phyloP scores from a whole-genome alignment of 2,888 invertebrate species.

The Nineta flava region DNA sequence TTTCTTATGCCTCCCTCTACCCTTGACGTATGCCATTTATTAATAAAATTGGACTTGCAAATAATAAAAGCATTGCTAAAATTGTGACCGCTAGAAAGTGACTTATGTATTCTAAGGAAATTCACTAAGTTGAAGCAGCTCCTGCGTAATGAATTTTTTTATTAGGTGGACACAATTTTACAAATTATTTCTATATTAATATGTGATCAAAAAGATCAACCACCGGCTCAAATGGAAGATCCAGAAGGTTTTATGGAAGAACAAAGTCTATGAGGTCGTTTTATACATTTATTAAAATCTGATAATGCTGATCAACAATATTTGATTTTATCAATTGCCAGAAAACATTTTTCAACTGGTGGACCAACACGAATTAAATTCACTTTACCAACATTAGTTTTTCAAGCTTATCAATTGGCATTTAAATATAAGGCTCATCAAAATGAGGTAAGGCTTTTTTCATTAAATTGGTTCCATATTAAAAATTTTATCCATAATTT shows the following conservation, averaged over 20 bases:
- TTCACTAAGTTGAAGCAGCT: no score
- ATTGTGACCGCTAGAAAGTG: no score
- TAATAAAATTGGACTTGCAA: no score
- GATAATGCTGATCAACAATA: slow-evolving; percentile 74
- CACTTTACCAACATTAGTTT: slow-evolving; percentile 86
- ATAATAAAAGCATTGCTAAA: no score
- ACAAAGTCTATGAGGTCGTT: slow-evolving; percentile 69
- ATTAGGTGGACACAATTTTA: slow-evolving; percentile 52
- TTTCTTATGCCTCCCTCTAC: no score
- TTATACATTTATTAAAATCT: slow-evolving; percentile 70
- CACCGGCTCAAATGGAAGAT: slow-evolving; percentile 48
- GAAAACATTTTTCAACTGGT: slow-evolving; percentile 82
- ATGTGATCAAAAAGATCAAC: slow-evolving; percentile 66
- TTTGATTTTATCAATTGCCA: slow-evolving; percentile 73
- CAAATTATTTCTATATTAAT: slow-evolving; percentile 73
- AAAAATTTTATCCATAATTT: no score
- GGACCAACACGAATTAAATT: slow-evolving; percentile 77
- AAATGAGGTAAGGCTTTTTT: slow-evolving; percentile 40
- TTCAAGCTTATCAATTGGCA: slow-evolving; percentile 82
- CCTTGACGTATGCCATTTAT: no score
- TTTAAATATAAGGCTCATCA: slow-evolving; percentile 62
- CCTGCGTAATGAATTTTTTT: no score
- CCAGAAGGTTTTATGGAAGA: slow-evolving; percentile 93
- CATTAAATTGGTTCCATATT: no score
- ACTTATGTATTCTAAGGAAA: no score